These are phyloP conservation scores for Lepilemur ruficaudatus DNA, from an alignment of 2,797 vertebrate species.

Conservation along the genomic window DNA sequence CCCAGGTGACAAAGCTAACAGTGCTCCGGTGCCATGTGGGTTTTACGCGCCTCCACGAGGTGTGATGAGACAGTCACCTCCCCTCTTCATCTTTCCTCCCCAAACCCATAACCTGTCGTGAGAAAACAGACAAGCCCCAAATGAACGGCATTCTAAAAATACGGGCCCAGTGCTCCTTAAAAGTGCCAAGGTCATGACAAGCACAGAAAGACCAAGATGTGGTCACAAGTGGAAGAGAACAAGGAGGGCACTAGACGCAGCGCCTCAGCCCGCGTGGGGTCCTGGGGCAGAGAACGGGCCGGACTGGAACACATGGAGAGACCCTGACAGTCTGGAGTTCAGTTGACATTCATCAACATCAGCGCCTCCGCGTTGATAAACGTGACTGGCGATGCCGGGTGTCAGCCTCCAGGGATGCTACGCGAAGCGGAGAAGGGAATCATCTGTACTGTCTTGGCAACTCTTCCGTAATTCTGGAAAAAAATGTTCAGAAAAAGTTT, in stretches of 20 bases:
- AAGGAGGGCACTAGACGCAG: rapidly evolving
- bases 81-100: not conserved
- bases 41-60: rapidly evolving
- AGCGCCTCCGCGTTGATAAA: not conserved
- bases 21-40: rapidly evolving
- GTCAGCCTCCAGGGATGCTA: not conserved
- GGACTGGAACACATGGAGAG: rapidly evolving
- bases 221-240: not conserved
- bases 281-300: not conserved
- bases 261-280: rapidly evolving
- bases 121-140: not conserved
- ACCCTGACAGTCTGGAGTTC: not conserved
- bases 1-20: rapidly evolving
- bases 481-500: not conserved
- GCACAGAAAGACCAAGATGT: rapidly evolving
- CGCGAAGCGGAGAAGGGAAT: rapidly evolving
- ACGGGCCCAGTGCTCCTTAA: not conserved
- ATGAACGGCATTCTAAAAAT: rapidly evolving
- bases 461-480: not conserved
- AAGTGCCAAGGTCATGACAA: not conserved
- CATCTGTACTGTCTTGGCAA: not conserved
- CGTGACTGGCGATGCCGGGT: rapidly evolving
- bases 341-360: rapidly evolving
- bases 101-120: not conserved
- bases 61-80: not conserved